Percentiles rank a stretch among this genome's conserved stretches.
Evolutionary conservation across 1,140 invertebrate species (phyloP).

Genomic region (Delia radicum): DNA sequence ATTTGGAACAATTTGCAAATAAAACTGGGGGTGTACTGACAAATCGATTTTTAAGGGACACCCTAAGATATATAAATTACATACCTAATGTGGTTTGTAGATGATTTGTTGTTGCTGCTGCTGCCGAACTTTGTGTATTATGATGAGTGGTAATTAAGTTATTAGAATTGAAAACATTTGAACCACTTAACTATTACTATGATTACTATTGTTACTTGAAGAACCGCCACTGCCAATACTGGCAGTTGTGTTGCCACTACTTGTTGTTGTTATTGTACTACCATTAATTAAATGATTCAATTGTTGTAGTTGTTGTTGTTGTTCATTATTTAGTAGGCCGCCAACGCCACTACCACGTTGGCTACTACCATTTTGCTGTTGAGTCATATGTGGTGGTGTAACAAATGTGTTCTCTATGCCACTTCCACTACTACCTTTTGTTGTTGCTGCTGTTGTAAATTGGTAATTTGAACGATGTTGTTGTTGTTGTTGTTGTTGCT

Average conservation of each 20-base stretch:
- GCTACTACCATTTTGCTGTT: not conserved
- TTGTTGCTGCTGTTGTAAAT: slow-evolving; percentile 28
- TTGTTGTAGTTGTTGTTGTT: not conserved
- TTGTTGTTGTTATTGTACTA: not conserved
- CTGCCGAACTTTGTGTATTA: not conserved
- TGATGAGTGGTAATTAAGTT: not conserved
- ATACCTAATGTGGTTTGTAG: not conserved
- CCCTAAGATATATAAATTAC: no score
- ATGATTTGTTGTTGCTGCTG: not conserved
- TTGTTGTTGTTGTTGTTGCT: no score
- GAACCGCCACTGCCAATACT: slow-evolving; percentile 5
- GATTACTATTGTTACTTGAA: slow-evolving; percentile 1
- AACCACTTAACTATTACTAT: slow-evolving; percentile 9
- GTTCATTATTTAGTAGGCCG: slow-evolving; percentile 8
- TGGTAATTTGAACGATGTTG: no score
- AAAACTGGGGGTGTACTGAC: no score
- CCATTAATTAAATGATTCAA: slow-evolving; percentile 10
- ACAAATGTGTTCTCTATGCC: slow-evolving; percentile 3
- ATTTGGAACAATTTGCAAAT: no score
- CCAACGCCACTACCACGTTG: slow-evolving; percentile 9
- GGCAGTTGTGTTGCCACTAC: not conserved
- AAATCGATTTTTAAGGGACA: no score
- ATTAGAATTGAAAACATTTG: not conserved
- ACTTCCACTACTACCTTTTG: slow-evolving; percentile 4
- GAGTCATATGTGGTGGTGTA: not conserved